phyloP scores from a whole-genome alignment of 1,140 invertebrate species.

The Drosophila erecta region DNA sequence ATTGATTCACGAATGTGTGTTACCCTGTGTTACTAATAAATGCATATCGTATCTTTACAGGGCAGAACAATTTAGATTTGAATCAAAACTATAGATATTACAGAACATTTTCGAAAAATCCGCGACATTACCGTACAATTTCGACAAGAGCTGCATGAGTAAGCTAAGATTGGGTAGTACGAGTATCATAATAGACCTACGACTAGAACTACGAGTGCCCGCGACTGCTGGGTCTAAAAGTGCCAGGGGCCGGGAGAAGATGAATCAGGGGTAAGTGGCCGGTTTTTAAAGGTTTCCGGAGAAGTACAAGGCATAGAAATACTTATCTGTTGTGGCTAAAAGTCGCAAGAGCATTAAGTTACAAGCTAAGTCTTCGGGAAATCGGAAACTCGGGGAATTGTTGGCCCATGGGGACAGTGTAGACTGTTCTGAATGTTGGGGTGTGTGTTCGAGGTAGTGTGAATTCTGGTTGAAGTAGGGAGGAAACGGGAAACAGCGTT shows the following conservation, averaged over 20 bases:
- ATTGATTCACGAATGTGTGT: too few species aligned
- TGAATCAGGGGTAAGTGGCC: conserved; percentile 16
- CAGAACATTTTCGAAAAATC: conserved; percentile 12
- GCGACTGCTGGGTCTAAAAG: conserved; percentile 26
- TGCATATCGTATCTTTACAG: too few species aligned
- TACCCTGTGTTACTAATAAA: too few species aligned
- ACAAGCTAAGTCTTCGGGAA: conserved; percentile 18
- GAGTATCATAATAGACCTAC: conserved; percentile 49
- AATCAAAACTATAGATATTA: neutral
- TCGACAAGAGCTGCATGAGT: conserved; percentile 34
- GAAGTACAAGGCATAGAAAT: conserved; percentile 43
- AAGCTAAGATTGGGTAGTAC: conserved; percentile 30
- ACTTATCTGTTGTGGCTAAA: conserved; percentile 71
- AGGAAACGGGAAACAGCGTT: conserved; percentile 80
- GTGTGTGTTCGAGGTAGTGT: conserved; percentile 18
- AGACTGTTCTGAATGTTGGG: conserved; percentile 23
- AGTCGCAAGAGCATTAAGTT: conserved; percentile 50
- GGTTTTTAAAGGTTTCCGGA: conserved; percentile 14
- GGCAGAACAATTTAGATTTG: neutral
- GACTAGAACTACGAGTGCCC: conserved; percentile 38
- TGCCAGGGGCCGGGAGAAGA: conserved; percentile 22
- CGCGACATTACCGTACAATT: neutral
- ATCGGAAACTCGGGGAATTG: neutral
- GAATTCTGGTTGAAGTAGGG: conserved; percentile 44
- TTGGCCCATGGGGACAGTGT: conserved; percentile 20